Conservation (phyloP, 2,888 invertebrate genomes). For the Strigamia transsilvanica region DNA sequence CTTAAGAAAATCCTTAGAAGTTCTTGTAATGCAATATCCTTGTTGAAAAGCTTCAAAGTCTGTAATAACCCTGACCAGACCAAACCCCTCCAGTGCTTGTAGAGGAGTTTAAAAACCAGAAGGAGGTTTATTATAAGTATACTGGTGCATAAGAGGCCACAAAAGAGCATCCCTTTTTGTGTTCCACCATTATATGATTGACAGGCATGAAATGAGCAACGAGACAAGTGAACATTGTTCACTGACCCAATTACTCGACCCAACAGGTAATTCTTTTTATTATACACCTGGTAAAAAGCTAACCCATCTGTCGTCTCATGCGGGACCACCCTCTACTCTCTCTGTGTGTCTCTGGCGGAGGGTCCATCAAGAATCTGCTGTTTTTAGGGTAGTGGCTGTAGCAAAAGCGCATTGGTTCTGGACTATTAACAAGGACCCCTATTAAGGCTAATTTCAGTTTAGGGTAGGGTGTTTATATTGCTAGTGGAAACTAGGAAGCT, state of each 20-base stretch:
- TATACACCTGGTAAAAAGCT: conserved; percentile 39
- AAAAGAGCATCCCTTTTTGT: conserved; percentile 32
- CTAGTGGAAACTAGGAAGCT: neutral
- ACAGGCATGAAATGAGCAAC: conserved; percentile 36
- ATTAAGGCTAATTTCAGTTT: conserved; percentile 31
- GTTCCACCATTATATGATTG: neutral
- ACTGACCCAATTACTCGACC: conserved; percentile 25
- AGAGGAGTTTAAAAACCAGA: neutral
- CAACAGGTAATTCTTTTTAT: conserved; percentile 37
- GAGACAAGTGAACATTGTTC: conserved; percentile 42
- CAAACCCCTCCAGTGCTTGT: neutral
- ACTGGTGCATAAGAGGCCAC: neutral
- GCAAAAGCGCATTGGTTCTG: conserved; percentile 35
- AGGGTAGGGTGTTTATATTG: neutral
- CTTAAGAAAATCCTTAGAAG: neutral
- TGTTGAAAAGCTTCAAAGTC: conserved; percentile 21
- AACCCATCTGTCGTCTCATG: conserved; percentile 5
- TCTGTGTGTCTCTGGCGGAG: neutral
- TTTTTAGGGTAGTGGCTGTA: conserved; percentile 31
- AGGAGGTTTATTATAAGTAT: neutral
- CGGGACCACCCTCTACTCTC: neutral
- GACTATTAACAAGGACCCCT: conserved; percentile 38
- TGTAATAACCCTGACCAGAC: conserved; percentile 33
- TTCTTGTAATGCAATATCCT: conserved; percentile 15
- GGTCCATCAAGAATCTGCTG: conserved; percentile 41